Conservation (phyloP, 1,140 invertebrate species). For the Eurosta solidaginis region DNA sequence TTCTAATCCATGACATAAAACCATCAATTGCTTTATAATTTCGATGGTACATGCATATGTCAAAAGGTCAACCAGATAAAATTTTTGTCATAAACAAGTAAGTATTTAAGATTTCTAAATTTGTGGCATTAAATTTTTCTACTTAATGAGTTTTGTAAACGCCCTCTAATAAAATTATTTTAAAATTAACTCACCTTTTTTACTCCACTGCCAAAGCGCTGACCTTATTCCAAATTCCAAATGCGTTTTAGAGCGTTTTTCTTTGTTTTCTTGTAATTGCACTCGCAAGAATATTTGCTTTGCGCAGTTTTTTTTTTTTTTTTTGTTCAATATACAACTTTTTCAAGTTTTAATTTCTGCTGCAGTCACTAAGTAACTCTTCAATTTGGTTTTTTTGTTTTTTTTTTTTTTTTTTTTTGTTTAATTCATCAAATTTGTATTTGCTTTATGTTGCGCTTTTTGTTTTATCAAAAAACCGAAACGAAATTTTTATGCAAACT, state of each 20-base stretch:
- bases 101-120: too few species aligned
- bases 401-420: not conserved
- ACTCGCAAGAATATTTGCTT: not conserved
- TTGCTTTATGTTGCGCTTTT: constrained; percentile 17
- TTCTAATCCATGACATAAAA: too few species aligned
- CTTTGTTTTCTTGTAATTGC: not conserved
- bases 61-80: too few species aligned
- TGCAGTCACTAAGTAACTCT: not conserved
- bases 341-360: too few species aligned
- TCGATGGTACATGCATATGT: too few species aligned
- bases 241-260: not conserved
- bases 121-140: too few species aligned
- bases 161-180: not conserved
- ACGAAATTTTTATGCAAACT: constrained; percentile 60
- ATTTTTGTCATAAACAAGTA: too few species aligned
- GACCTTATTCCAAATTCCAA: not conserved
- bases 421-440: not conserved
- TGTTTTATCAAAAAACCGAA: constrained; percentile 43
- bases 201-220: not conserved
- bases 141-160: too few species aligned
- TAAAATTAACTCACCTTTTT: not conserved
- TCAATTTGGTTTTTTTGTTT: not conserved
- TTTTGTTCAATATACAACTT: not conserved
- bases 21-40: too few species aligned
- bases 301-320: not conserved